Conservation (phyloP, 2,797 vertebrate species). For the Coregonus sp. region DNA sequence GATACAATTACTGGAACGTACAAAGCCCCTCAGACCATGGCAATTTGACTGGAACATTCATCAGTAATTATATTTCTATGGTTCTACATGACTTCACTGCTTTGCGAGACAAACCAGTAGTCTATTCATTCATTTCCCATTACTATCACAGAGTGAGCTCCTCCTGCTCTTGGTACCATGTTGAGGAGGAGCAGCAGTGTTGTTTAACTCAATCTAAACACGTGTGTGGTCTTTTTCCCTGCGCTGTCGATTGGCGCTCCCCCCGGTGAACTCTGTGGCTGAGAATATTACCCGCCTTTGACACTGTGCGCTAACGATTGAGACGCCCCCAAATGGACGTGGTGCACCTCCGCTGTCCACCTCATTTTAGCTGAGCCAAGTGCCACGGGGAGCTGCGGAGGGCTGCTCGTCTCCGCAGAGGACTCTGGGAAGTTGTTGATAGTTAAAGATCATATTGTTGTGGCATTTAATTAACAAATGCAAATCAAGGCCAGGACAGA, state of each 20-base stretch:
- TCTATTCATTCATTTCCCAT: not conserved
- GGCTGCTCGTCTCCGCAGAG: slow-evolving; percentile 25
- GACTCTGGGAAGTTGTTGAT: slow-evolving; percentile 63
- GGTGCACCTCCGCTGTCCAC: slow-evolving; percentile 55
- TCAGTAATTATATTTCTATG: not conserved
- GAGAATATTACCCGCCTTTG: slow-evolving; percentile 44
- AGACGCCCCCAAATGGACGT: slow-evolving; percentile 34
- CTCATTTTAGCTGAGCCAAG: slow-evolving; percentile 56
- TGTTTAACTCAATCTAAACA: slow-evolving; percentile 50
- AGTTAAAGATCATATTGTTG: slow-evolving; percentile 77
- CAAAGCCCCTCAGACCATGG: not conserved
- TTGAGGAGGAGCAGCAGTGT: not conserved
- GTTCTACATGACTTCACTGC: not conserved
- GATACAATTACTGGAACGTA: not conserved
- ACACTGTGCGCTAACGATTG: slow-evolving; percentile 29
- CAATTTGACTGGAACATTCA: not conserved
- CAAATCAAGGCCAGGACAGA: slow-evolving; percentile 73
- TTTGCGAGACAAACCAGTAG: not conserved
- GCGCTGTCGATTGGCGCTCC: slow-evolving; percentile 54
- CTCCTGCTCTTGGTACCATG: slow-evolving; percentile 19
- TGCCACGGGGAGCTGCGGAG: not conserved
- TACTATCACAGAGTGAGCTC: slow-evolving; percentile 21
- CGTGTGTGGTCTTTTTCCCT: slow-evolving; percentile 43
- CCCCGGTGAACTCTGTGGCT: slow-evolving; percentile 52
- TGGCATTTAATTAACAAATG: slow-evolving; percentile 82